These are phyloP conservation scores for Vanessa tameamea DNA, from an alignment of 1,140 invertebrate species.

Conservation along the genomic window DNA sequence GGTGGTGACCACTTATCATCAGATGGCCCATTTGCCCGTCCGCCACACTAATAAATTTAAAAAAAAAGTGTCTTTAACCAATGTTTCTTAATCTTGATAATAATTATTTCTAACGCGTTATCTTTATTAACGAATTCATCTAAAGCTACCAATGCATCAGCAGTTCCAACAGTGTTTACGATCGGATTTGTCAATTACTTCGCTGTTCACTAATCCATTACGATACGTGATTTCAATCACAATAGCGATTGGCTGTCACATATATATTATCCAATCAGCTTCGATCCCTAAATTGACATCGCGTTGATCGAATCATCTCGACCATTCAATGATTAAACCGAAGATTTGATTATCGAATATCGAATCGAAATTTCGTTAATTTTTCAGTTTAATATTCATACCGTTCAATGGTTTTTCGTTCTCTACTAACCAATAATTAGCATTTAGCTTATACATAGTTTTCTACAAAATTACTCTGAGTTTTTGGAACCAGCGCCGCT, in stretches of 20 bases:
- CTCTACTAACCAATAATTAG: no score
- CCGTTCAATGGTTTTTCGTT: neutral
- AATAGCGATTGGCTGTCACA: neutral
- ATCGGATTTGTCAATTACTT: neutral
- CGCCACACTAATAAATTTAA: no score
- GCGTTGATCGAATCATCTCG: neutral
- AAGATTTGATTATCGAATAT: neutral
- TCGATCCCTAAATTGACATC: constrained; percentile 7
- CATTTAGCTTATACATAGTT: no score
- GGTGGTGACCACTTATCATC: no score
- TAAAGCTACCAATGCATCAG: no score
- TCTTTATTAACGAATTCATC: no score
- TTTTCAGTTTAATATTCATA: neutral
- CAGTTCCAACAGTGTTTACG: neutral
- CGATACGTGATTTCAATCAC: neutral
- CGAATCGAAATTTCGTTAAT: neutral
- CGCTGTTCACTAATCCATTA: neutral
- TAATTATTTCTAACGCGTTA: no score
- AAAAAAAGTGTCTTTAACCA: no score
- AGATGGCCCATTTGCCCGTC: no score
- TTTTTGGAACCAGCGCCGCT: no score
- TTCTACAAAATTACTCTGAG: no score
- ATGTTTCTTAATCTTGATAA: no score
- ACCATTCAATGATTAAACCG: constrained; percentile 1
- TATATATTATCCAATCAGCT: neutral